Conservation (phyloP, 2,113 vertebrate species). For the Sebastes schlegelii region DNA sequence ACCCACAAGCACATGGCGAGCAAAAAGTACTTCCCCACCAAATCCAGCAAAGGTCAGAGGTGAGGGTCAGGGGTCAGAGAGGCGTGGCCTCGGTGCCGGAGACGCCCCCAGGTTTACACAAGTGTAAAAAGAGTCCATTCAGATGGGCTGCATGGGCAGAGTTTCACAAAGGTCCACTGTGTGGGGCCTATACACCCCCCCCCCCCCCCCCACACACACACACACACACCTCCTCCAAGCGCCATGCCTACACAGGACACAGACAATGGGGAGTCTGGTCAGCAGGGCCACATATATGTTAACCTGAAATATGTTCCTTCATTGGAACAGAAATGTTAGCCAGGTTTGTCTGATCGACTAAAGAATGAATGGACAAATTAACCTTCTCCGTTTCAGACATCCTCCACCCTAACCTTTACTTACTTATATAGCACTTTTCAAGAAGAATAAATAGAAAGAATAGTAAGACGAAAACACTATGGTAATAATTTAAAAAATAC, state of each 20-base stretch:
- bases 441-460: not conserved
- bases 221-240: conserved; percentile 52
- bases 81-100: conserved; percentile 74
- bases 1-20: conserved; percentile 65
- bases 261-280: conserved; percentile 72
- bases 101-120: conserved; percentile 85
- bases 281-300: conserved; percentile 63
- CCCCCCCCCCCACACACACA: conserved; percentile 38
- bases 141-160: conserved; percentile 75
- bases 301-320: conserved; percentile 59
- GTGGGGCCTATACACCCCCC: conserved; percentile 68
- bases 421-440: not conserved
- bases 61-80: conserved; percentile 80
- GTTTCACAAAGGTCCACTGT: conserved; percentile 85
- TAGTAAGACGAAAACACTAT: not conserved
- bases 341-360: not conserved
- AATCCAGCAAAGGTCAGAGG: conserved; percentile 84
- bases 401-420: not conserved
- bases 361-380: not conserved
- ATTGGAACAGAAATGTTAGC: conserved; percentile 13
- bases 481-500: not conserved
- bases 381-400: not conserved
- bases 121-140: conserved; percentile 87
- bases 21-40: conserved; percentile 72
- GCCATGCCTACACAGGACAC: conserved; percentile 63